A percentile compares a stretch with the other conserved stretches of the same genome.
Evolutionary conservation across 2,113 vertebrate species (phyloP).

Genomic region (Neodontobutis hainanensis): DNA sequence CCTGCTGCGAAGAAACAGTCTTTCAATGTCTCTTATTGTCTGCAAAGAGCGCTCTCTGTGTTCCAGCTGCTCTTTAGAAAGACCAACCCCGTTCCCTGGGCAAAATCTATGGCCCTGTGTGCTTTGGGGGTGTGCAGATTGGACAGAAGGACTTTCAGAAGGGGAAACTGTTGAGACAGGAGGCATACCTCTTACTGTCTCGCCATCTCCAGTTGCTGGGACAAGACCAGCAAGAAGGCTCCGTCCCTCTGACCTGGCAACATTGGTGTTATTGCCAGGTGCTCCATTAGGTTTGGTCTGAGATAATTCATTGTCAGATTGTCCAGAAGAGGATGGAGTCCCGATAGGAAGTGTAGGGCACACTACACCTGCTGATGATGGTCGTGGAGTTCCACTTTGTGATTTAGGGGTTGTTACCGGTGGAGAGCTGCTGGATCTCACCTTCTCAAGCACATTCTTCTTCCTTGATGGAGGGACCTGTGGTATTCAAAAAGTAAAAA

Average conservation of each 20-base stretch:
- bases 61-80: slow-evolving; percentile 97
- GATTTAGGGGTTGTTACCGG: slow-evolving; percentile 86
- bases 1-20: slow-evolving; percentile 87
- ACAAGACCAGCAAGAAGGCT: slow-evolving; percentile 59
- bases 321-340: slow-evolving; percentile 70
- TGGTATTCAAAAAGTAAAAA: background rate
- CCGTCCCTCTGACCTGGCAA: slow-evolving; percentile 76
- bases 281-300: slow-evolving; percentile 62
- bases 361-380: slow-evolving; percentile 72
- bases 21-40: slow-evolving; percentile 94
- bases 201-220: slow-evolving; percentile 53
- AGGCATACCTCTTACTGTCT: slow-evolving; percentile 52
- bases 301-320: slow-evolving; percentile 75
- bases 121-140: slow-evolving; percentile 71
- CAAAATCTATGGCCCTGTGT: slow-evolving; percentile 60
- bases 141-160: slow-evolving; percentile 70
- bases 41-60: slow-evolving; percentile 95
- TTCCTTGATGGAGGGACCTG: slow-evolving; percentile 77
- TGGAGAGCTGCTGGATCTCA: slow-evolving; percentile 81
- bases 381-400: slow-evolving; percentile 77
- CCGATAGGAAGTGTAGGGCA: slow-evolving; percentile 66
- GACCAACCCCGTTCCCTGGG: slow-evolving; percentile 75
- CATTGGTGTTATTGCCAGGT: slow-evolving; percentile 69
- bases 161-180: slow-evolving; percentile 66
- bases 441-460: slow-evolving; percentile 82